These are phyloP conservation scores for Vireo griseus DNA, from an alignment of 2,797 vertebrate species.

Conservation along the genomic window DNA sequence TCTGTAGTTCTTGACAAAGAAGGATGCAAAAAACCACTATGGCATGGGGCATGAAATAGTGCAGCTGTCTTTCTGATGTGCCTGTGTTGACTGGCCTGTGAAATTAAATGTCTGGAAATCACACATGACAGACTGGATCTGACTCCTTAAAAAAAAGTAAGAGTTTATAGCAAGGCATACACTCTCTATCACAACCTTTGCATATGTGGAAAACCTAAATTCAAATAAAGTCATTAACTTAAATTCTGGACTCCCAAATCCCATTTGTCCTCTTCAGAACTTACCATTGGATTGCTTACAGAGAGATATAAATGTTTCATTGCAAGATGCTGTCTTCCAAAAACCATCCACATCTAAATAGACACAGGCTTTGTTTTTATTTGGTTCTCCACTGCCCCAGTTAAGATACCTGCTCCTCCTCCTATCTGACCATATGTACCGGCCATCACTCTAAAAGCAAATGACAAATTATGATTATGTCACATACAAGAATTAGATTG, in stretches of 20 bases:
- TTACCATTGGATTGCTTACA: slow-evolving; percentile 86
- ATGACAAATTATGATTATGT: background rate
- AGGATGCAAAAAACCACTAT: background rate
- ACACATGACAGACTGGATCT: background rate
- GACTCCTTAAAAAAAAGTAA: background rate
- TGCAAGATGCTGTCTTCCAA: slow-evolving; percentile 86
- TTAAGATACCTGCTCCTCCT: slow-evolving; percentile 79
- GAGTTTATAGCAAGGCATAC: background rate
- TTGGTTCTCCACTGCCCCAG: slow-evolving; percentile 85
- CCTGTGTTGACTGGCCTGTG: background rate
- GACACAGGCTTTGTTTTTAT: slow-evolving; percentile 81
- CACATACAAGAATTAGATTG: background rate
- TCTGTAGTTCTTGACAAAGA: background rate
- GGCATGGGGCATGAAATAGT: background rate
- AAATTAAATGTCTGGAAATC: background rate
- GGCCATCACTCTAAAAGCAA: slow-evolving; percentile 75
- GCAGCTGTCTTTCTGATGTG: background rate
- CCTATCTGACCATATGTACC: slow-evolving; percentile 82
- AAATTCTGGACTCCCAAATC: background rate
- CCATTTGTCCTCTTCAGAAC: background rate
- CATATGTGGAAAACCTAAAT: background rate
- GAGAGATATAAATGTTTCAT: slow-evolving; percentile 75
- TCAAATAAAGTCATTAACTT: background rate
- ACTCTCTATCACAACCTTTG: background rate
- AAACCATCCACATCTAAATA: slow-evolving; percentile 81